Conservation (phyloP, 92 coral and sea anemone species). For the Micromussa lordhowensis region DNA sequence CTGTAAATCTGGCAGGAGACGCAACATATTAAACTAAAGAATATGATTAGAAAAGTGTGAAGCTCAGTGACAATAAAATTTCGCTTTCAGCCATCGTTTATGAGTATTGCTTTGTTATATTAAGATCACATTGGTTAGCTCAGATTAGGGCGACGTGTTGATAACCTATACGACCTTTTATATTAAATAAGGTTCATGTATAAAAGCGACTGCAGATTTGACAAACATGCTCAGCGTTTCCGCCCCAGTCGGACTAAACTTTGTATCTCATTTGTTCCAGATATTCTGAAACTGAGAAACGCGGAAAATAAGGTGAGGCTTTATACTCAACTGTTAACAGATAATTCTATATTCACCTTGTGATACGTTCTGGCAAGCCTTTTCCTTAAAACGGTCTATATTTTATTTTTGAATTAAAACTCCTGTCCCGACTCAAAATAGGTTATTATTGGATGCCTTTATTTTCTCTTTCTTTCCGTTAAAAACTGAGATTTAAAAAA, state of each 20-base stretch:
- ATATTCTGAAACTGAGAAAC: background rate
- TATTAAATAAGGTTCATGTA: background rate
- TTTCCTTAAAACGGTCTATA: background rate
- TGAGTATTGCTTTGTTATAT: background rate
- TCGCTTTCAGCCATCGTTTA: background rate
- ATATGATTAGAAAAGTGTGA: background rate
- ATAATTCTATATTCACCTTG: background rate
- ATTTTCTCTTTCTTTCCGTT: background rate
- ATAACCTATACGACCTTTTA: background rate
- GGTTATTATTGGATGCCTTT: background rate
- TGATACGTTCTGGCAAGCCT: background rate
- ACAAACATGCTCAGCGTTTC: background rate
- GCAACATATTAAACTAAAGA: background rate
- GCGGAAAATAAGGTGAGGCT: background rate
- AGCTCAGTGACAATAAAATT: background rate
- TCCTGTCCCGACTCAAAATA: no score
- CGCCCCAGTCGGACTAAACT: background rate
- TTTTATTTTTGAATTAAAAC: background rate
- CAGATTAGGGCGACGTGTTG: slow-evolving; percentile 6
- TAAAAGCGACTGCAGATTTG: background rate
- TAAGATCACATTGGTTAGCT: background rate
- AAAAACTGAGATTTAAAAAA: background rate
- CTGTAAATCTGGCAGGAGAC: background rate
- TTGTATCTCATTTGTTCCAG: background rate
- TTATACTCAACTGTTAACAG: background rate